Conservation (phyloP, 2,113 vertebrate genomes). For the Chaetodon auriga region DNA sequence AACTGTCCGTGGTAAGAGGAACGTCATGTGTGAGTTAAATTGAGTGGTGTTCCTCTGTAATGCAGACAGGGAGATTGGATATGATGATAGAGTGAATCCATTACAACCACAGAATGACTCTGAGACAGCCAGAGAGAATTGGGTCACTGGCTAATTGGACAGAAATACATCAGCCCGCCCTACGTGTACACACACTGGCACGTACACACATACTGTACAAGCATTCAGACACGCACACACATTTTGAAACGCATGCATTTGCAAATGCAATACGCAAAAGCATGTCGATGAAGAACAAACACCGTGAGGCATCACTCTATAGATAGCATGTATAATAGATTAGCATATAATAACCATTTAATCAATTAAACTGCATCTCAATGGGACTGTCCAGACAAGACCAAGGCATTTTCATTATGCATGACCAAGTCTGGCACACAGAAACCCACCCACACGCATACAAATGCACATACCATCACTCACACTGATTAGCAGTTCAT, state of each 20-base stretch:
- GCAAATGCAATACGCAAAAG: no score
- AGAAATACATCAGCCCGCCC: conserved; percentile 66
- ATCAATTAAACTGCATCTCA: conserved; percentile 68
- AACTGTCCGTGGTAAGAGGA: conserved; percentile 61
- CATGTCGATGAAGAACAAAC: background rate
- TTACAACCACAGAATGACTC: conserved; percentile 68
- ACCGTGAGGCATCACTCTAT: conserved; percentile 12
- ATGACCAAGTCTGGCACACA: conserved; percentile 46
- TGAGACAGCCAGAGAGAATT: conserved; percentile 69
- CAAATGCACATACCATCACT: background rate
- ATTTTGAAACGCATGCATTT: conserved; percentile 20
- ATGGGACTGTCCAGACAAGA: conserved; percentile 32
- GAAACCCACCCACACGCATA: background rate
- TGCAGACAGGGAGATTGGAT: conserved; percentile 68
- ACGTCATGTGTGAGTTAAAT: conserved; percentile 48
- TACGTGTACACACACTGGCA: conserved; percentile 12
- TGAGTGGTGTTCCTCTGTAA: conserved; percentile 59
- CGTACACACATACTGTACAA: conserved; percentile 17
- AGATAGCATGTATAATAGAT: conserved; percentile 54
- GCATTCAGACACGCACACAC: background rate
- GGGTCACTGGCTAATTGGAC: conserved; percentile 81
- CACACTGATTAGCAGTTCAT: conserved; percentile 29
- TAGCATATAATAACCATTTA: conserved; percentile 68
- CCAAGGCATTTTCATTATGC: conserved; percentile 43
- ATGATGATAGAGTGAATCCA: conserved; percentile 72